Evolutionary conservation across 2,797 vertebrate species (phyloP), one percentile per base, ranked within the genome.

Genomic region (Galagoides demidoff): DNA sequence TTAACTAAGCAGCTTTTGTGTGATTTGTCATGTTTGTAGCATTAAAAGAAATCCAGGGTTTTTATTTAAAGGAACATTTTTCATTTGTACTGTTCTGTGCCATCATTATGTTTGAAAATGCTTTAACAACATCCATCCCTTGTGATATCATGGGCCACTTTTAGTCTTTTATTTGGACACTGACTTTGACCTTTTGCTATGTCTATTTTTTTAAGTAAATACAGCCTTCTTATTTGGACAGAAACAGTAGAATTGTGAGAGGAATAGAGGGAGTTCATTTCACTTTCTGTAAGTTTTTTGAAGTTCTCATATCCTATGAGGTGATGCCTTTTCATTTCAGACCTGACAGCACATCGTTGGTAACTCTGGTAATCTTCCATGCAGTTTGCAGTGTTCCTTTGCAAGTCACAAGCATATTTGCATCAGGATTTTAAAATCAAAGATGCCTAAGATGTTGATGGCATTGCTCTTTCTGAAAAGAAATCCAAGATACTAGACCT

Each of bases 1-100:
- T 96, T 96, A 97, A 97, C 97, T 95, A 95, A 97, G 91, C 95
- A 97, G 76, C 95, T 97, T 97, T 96, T 92, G 34, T 97, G 96
- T 97, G 96, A 95, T 98, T 98, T 87, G 11, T 98, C 98, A 97
- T 98, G 94, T 97, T 94, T 97, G 90, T 98, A 59, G 97, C 94
- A 97, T 94, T 95, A 96, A 96, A 85, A 92, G 89, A 37, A 94
- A 70, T 81, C 52, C 59, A 92, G 74, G 11, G 37, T 94, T 98
- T 97, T 97, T 94, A 31, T 97, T 97, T 96, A 78, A 2, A 79
- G 82, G 94, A 95, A 96, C 96, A 97, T 97, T 83, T 93, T 97
- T 98, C 87, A 0, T 78, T 77, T 78, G 25, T 92, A 52, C 57
- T 92, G 96, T 92, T 88, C 49, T 85, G 89, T 94, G 31, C 13